Evolutionary conservation across 2,797 vertebrate species (phyloP).

Genomic region (Vultur gryphus): DNA sequence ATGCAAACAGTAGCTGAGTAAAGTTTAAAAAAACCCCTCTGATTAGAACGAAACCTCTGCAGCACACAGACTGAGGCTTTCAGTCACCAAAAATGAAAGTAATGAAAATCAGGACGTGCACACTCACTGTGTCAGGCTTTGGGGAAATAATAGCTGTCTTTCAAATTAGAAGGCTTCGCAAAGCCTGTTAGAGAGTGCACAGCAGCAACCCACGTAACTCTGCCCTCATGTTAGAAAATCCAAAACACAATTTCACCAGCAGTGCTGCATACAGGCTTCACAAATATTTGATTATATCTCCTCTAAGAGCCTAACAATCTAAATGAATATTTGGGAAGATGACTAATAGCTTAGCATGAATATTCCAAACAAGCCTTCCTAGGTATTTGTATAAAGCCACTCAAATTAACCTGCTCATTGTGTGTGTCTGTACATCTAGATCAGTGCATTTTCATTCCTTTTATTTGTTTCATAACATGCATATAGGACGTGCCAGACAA

Average conservation of each 20-base stretch:
- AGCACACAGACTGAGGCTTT: background rate
- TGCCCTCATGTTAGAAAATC: background rate
- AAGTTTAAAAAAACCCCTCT: background rate
- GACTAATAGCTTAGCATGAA: slow-evolving; percentile 9
- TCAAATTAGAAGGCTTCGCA: slow-evolving; percentile 22
- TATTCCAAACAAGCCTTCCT: slow-evolving; percentile 26
- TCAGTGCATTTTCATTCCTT: background rate
- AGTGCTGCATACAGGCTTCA: background rate
- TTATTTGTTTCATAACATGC: background rate
- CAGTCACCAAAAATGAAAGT: slow-evolving; percentile 47
- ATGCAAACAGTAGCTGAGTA: background rate
- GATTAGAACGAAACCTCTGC: background rate
- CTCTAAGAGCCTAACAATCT: slow-evolving; percentile 5
- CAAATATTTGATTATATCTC: slow-evolving; percentile 36
- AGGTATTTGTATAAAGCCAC: background rate
- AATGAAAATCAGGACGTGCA: slow-evolving; percentile 42
- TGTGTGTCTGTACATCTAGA: background rate
- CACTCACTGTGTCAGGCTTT: slow-evolving; percentile 24
- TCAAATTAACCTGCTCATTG: background rate
- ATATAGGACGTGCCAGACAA: background rate
- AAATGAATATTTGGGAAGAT: slow-evolving; percentile 42
- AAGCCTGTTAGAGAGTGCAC: slow-evolving; percentile 5
- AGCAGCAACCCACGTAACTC: background rate
- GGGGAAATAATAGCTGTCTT: slow-evolving; percentile 36
- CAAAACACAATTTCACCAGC: background rate